phyloP scores from a whole-genome alignment of 2,797 vertebrate genomes.

The Balearica regulorum region DNA sequence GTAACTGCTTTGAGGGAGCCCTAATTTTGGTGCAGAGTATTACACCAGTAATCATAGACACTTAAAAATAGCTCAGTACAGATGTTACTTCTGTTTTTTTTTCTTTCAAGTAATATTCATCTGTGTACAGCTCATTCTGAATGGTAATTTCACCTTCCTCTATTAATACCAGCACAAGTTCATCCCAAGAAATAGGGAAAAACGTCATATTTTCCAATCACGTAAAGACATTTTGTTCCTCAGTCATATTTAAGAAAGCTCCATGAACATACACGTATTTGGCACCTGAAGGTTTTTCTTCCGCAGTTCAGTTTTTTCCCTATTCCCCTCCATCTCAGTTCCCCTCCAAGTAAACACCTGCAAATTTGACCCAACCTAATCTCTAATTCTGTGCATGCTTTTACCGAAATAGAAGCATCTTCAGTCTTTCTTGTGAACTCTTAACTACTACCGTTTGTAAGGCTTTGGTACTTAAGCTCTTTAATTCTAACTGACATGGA shows the following conservation, averaged over 20 bases:
- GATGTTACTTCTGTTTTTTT: constrained; percentile 45
- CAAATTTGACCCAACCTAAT: background rate
- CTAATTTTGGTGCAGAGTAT: constrained; percentile 21
- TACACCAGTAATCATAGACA: constrained; percentile 30
- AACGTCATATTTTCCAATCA: background rate
- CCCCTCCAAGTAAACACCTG: background rate
- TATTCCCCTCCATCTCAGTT: background rate
- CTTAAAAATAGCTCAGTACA: constrained; percentile 55
- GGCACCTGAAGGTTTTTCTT: background rate
- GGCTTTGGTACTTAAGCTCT: background rate
- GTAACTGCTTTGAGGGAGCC: constrained; percentile 23
- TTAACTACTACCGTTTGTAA: fast-evolving
- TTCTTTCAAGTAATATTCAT: constrained; percentile 22
- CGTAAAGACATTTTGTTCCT: background rate
- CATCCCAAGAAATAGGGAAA: background rate
- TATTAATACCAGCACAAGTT: background rate
- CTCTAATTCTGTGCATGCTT: background rate
- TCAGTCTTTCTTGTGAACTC: background rate
- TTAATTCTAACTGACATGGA: fast-evolving
- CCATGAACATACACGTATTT: fast-evolving
- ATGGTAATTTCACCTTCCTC: background rate
- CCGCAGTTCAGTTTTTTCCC: background rate
- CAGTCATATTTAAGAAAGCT: background rate
- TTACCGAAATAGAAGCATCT: background rate
- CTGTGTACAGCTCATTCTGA: background rate